Evolutionary conservation across 2,797 vertebrate genomes (phyloP).

Genomic region (Falco berigora): DNA sequence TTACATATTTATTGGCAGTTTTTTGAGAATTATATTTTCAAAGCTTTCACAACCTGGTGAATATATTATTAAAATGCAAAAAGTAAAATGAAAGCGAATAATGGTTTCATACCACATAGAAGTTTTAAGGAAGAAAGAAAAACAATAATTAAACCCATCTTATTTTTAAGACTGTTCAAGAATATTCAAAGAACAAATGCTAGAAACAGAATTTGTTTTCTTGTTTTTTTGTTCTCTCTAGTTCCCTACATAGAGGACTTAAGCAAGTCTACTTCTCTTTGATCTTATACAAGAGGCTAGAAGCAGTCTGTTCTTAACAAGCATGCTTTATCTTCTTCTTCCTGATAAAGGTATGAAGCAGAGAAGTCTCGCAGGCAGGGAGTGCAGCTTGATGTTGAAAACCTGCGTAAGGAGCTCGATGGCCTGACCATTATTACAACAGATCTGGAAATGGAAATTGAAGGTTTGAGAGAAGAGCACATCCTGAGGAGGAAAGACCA

Average conservation of each 20-base stretch:
- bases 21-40: background rate
- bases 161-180: background rate
- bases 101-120: background rate
- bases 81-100: background rate
- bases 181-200: background rate
- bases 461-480: slow-evolving; percentile 76
- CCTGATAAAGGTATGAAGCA: slow-evolving; percentile 69
- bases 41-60: background rate
- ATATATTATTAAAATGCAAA: background rate
- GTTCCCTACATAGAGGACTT: background rate
- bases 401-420: slow-evolving; percentile 74
- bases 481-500: slow-evolving; percentile 78
- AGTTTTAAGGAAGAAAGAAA: background rate
- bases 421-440: slow-evolving; percentile 78
- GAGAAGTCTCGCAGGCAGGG: slow-evolving; percentile 71
- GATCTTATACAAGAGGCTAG: background rate
- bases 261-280: background rate
- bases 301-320: background rate
- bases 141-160: background rate
- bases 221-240: background rate
- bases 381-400: slow-evolving; percentile 74
- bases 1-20: background rate
- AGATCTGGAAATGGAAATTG: slow-evolving; percentile 79
- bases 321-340: background rate
- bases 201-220: background rate